phyloP scores from a whole-genome alignment of 2,888 invertebrate genomes.

The Chalcosyrphus nemorum region DNA sequence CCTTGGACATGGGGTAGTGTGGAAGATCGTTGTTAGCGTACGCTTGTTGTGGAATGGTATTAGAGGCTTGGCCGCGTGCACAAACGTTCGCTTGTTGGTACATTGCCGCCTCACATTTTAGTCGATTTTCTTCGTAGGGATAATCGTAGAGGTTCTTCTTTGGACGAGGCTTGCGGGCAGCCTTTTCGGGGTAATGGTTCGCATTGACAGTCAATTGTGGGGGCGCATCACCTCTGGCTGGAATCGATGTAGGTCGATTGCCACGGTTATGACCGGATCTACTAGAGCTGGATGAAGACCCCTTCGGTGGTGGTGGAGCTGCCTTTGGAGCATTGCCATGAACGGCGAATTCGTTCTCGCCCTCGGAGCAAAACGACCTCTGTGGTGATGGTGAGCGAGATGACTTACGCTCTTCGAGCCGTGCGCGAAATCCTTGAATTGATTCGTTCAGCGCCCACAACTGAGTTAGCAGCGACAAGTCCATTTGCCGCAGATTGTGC shows the following conservation, averaged over 20 bases:
- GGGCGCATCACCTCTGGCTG: slow-evolving; percentile 13
- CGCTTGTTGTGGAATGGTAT: slow-evolving; percentile 39
- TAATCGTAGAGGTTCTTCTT: slow-evolving; percentile 66
- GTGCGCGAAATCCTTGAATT: slow-evolving; percentile 92
- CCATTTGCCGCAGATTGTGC: slow-evolving; percentile 92
- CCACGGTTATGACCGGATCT: slow-evolving; percentile 10
- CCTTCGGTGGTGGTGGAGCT: slow-evolving; percentile 23
- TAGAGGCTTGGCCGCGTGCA: slow-evolving; percentile 33
- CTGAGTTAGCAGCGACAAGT: slow-evolving; percentile 93
- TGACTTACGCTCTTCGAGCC: slow-evolving; percentile 83
- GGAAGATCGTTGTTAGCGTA: slow-evolving; percentile 60
- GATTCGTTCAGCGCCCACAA: slow-evolving; percentile 96
- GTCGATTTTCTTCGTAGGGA: slow-evolving; percentile 57
- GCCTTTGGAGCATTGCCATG: slow-evolving; percentile 18
- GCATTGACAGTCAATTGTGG: slow-evolving; percentile 26
- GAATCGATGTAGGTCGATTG: slow-evolving; percentile 33
- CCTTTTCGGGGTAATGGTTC: slow-evolving; percentile 52
- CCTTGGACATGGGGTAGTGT: slow-evolving; percentile 53
- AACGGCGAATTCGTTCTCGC: slow-evolving; percentile 75
- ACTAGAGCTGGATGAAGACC: slow-evolving; percentile 15
- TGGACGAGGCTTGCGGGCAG: slow-evolving; percentile 47
- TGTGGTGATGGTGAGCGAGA: slow-evolving; percentile 81
- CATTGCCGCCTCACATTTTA: slow-evolving; percentile 36
- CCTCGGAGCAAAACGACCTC: slow-evolving; percentile 80
- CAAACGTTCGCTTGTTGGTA: slow-evolving; percentile 41